Evolutionary conservation across 1,140 invertebrate genomes (phyloP), one percentile per base, ranked within the genome.

Genomic region (Calephelis nemesis): DNA sequence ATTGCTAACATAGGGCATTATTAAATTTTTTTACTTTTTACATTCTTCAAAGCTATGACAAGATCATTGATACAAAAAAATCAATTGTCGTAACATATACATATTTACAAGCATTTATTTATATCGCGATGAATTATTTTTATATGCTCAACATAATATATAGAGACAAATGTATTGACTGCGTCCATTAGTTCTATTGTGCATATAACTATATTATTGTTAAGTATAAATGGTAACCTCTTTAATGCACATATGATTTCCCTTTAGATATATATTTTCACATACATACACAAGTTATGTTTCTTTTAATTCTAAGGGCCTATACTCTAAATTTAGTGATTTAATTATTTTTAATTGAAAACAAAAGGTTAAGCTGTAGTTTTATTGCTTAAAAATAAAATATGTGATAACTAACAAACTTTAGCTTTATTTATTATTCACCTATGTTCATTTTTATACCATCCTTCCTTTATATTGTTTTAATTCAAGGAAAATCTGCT

Each of bases 71-170:
- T 69, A 74, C 76, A 65, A 69, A 79, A 80, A 63, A 79, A 81
- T 45, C 42, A 78, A 84, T 70, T 78, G 75, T 79, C 69, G 52
- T 58, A 78, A 74, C 73, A 79, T 79, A 77, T 45, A 45, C 42
- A 45, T 79, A 81, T 87, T 86, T 88, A 86, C 76, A 89, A 85
- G 87, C 87, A 88, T 91, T 90, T 90, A 91, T 87, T 91, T 90
- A 87, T 76, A 87, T 84, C 82, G 75, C 77, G 72, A 82, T 82
- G 72, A 83, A 81, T 84, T 90, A 87, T 87, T 90, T 90, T 87
- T 89, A 82, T 90, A 91, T 73, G 82, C 83, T 87, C 82, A 86
- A 82, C 76, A 80, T 84, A 72, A 72, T 72, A 67, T 65, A 30
- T 64, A 66, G 65, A 52, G 65, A 62, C 52, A 68, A 75, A 69